These are phyloP conservation scores for Lepidocolaptes lacrymiger DNA, from an alignment of 2,797 vertebrate species.

Conservation along the genomic window DNA sequence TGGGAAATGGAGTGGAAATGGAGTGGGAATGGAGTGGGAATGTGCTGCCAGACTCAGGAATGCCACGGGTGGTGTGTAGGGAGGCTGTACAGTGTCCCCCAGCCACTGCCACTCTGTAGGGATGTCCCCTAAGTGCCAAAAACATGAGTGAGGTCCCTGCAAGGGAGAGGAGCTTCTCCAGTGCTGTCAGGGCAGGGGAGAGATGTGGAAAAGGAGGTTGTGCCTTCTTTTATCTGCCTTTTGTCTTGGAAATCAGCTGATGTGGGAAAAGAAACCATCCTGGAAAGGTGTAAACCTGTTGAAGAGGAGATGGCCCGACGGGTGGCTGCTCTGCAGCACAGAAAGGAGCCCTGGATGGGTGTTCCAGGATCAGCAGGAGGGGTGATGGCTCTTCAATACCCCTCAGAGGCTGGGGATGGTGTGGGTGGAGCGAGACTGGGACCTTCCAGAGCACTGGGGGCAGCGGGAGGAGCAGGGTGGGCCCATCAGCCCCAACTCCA, in stretches of 20 bases:
- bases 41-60: neutral
- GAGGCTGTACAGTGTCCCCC: accelerated
- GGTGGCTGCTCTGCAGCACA: neutral
- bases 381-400: neutral
- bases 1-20: neutral
- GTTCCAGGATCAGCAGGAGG: neutral
- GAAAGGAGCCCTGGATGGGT: neutral
- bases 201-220: neutral
- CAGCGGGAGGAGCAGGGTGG: accelerated
- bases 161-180: neutral
- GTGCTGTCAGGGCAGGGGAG: neutral
- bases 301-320: neutral
- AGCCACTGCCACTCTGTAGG: accelerated
- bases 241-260: neutral
- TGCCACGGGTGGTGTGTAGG: neutral
- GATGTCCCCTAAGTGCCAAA: neutral
- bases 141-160: neutral
- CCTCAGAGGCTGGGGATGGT: accelerated
- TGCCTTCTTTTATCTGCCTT: neutral
- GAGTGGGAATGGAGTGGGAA: neutral
- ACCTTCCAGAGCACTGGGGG: accelerated
- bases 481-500: neutral
- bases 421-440: accelerated
- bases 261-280: neutral
- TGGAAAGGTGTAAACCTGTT: neutral